Evolutionary conservation across 2,113 vertebrate genomes (phyloP).

Genomic region (Coptodon bakossiorum): DNA sequence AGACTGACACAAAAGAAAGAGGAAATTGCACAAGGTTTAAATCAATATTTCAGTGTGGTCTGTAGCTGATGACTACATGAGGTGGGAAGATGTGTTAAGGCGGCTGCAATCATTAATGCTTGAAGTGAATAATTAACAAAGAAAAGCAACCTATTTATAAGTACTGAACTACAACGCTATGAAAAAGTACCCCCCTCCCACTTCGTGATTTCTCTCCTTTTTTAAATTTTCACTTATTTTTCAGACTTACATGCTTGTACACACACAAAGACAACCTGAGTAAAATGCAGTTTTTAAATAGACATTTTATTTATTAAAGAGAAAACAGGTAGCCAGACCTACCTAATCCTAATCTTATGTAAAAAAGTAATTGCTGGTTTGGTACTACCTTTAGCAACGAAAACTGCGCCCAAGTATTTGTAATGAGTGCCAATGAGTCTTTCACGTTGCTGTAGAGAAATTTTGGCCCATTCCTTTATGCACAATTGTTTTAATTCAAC

Average conservation of each 20-base stretch:
- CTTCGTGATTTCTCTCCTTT: background rate
- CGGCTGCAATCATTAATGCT: background rate
- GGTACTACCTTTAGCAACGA: background rate
- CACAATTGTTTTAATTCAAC: background rate
- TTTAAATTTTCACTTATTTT: background rate
- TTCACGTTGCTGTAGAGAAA: background rate
- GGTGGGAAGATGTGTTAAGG: background rate
- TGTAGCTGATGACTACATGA: background rate
- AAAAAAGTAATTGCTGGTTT: background rate
- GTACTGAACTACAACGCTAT: background rate
- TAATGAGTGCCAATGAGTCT: background rate
- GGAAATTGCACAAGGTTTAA: background rate
- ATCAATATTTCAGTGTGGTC: background rate
- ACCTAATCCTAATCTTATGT: background rate
- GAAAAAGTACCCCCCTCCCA: background rate
- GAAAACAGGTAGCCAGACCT: background rate
- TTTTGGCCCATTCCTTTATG: background rate
- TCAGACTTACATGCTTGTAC: background rate
- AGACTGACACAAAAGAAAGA: background rate
- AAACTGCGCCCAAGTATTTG: background rate
- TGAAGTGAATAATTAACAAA: background rate
- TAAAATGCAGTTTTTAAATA: background rate
- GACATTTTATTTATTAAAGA: background rate
- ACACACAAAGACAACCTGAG: background rate
- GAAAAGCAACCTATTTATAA: background rate